Conservation (phyloP, 2,888 invertebrate species). For the Acleris emargana region DNA sequence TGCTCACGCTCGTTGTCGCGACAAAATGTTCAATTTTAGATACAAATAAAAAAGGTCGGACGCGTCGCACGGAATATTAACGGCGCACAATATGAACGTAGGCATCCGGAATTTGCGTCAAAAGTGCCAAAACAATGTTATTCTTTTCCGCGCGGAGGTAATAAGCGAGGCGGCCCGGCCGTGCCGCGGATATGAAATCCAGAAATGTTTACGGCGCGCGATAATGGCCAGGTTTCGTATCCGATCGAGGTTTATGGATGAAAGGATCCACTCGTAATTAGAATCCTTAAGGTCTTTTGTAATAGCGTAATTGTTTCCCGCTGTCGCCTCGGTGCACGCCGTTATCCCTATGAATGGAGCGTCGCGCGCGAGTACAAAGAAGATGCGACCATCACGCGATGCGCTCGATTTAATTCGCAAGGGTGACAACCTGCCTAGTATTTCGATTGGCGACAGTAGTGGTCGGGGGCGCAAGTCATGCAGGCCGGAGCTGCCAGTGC, state of each 20-base stretch:
- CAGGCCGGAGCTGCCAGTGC: constrained; percentile 44
- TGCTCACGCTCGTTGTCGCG: constrained; percentile 77
- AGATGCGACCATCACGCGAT: constrained; percentile 57
- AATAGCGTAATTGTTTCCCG: constrained; percentile 77
- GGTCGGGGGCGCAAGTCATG: constrained; percentile 43
- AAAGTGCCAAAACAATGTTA: constrained; percentile 82
- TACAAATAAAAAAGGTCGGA: constrained; percentile 84
- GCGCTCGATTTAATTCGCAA: constrained; percentile 51
- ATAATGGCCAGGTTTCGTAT: constrained; percentile 74
- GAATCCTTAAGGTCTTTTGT: constrained; percentile 76
- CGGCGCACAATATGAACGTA: constrained; percentile 82
- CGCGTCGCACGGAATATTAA: constrained; percentile 81
- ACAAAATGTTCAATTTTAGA: constrained; percentile 84
- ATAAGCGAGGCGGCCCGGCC: constrained; percentile 75
- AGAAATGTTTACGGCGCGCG: constrained; percentile 79
- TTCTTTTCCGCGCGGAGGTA: constrained; percentile 81
- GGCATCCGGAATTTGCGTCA: constrained; percentile 81
- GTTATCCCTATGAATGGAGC: constrained; percentile 73
- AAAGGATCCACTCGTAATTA: constrained; percentile 74
- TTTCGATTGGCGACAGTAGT: constrained; percentile 51
- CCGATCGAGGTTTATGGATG: constrained; percentile 74
- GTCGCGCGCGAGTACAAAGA: constrained; percentile 67
- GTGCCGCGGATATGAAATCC: constrained; percentile 81
- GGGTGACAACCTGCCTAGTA: constrained; percentile 56
- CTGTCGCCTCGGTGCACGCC: constrained; percentile 67